phyloP scores from a whole-genome alignment of 2,888 invertebrate species.

The Agonopterix heracliana region DNA sequence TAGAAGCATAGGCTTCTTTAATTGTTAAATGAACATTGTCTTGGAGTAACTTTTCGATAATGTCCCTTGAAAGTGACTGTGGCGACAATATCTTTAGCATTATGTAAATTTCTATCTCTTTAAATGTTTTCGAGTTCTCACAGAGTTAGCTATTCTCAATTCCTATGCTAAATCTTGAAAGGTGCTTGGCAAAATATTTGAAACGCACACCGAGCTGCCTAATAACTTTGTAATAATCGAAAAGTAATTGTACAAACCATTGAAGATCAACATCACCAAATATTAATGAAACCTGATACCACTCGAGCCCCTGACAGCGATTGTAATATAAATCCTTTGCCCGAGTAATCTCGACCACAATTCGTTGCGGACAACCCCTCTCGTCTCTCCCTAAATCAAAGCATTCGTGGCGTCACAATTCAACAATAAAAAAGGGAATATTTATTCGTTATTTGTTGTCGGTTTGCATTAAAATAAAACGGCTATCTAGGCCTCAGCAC shows the following conservation, averaged over 20 bases:
- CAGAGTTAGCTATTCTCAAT: no score
- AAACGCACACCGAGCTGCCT: no score
- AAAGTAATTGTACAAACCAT: background rate
- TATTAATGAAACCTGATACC: constrained; percentile 59
- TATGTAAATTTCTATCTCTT: no score
- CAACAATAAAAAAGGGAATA: constrained; percentile 64
- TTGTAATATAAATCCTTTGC: constrained; percentile 59
- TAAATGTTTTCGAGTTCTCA: no score
- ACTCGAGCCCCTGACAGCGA: constrained; percentile 46
- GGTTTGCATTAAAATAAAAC: constrained; percentile 73
- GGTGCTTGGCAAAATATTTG: no score
- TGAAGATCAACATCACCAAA: constrained; percentile 34
- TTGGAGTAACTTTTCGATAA: no score
- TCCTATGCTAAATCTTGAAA: no score
- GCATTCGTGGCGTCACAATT: constrained; percentile 58
- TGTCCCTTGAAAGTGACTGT: no score
- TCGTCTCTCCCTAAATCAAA: constrained; percentile 66
- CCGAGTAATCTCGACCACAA: constrained; percentile 65
- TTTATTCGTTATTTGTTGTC: constrained; percentile 74
- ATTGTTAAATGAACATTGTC: no score
- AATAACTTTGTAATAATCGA: no score
- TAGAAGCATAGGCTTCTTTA: no score
- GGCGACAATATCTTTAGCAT: no score
- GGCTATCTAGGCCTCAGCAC: constrained; percentile 66
- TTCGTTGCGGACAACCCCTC: constrained; percentile 58